phyloP scores from a whole-genome alignment of 2,113 vertebrate genomes.

The Phocoena phocoena region DNA sequence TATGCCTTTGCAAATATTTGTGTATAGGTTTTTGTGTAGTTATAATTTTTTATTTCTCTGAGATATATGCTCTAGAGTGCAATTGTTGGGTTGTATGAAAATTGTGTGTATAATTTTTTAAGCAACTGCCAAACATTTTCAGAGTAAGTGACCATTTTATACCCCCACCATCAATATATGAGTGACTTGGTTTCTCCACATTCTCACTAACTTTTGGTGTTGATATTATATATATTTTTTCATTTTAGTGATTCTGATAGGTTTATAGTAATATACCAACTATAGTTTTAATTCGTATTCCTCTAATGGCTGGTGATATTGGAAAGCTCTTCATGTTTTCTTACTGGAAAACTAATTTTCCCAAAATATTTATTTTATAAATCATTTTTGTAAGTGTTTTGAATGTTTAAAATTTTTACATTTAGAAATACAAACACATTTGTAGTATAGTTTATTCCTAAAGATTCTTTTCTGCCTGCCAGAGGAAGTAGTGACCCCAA shows the following conservation, averaged over 20 bases:
- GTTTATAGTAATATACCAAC: background rate
- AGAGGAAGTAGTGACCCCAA: background rate
- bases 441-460: background rate
- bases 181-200: background rate
- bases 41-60: background rate
- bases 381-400: background rate
- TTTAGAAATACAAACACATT: background rate
- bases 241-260: background rate
- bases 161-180: background rate
- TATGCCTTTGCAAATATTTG: background rate
- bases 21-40: background rate
- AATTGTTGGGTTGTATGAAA: background rate
- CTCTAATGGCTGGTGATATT: background rate
- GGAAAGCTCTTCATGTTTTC: background rate
- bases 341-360: background rate
- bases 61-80: background rate
- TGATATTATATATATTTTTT: background rate
- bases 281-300: background rate
- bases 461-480: background rate
- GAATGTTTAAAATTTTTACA: no score
- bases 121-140: background rate
- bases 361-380: background rate
- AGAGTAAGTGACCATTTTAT: background rate
- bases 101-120: background rate
- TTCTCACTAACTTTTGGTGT: background rate